These are phyloP conservation scores for Chironomus tepperi DNA, from an alignment of 1,140 invertebrate genomes.

Conservation along the genomic window DNA sequence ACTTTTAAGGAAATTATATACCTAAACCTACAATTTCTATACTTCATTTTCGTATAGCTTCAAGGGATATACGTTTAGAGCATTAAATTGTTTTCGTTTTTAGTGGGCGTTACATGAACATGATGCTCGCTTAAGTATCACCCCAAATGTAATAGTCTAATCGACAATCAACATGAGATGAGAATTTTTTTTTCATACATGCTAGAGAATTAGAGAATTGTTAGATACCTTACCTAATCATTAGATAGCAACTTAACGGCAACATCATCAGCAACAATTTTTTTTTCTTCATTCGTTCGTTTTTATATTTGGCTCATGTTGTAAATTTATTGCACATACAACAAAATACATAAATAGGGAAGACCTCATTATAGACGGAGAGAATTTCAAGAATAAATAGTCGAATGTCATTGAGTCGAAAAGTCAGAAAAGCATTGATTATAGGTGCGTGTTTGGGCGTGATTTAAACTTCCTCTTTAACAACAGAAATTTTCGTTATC, in stretches of 20 bases:
- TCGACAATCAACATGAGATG: constrained; percentile 1
- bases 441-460: constrained; percentile 18
- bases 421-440: background rate
- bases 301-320: no score
- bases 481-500: background rate
- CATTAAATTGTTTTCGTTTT: background rate
- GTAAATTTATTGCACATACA: constrained; percentile 5
- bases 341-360: constrained; percentile 20
- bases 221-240: constrained; percentile 6
- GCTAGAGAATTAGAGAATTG: background rate
- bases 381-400: no score
- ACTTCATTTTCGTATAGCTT: background rate
- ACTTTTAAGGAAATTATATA: constrained; percentile 18
- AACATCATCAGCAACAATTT: background rate
- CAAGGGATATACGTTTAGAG: constrained; percentile 7
- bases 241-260: background rate
- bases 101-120: constrained; percentile 14
- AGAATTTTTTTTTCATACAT: background rate
- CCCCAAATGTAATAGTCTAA: constrained; percentile 17
- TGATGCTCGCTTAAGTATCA: constrained; percentile 4
- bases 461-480: background rate
- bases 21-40: background rate
- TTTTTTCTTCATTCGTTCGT: no score
- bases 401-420: background rate
- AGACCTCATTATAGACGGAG: background rate